phyloP scores from a whole-genome alignment of 2,888 invertebrate species.

The Archips crataeganus region DNA sequence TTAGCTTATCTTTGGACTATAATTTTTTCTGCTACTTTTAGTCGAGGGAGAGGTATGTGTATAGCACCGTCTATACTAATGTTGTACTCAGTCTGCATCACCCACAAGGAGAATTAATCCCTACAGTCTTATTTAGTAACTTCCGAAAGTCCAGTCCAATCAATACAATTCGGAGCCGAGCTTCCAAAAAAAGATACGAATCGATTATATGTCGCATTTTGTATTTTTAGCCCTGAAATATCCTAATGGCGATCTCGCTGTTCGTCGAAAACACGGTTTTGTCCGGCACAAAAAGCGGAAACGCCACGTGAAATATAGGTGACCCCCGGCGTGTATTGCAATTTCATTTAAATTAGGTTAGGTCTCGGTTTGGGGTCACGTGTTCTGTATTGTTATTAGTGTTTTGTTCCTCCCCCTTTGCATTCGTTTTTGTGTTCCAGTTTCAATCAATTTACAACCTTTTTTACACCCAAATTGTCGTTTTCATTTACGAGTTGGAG shows the following conservation, averaged over 20 bases:
- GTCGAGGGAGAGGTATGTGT: too few relatives aligned
- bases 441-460: constrained; percentile 38
- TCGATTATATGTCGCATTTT: constrained; percentile 20
- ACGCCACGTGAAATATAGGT: constrained; percentile 37
- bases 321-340: constrained; percentile 39
- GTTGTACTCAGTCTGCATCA: background rate
- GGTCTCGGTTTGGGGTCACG: constrained; percentile 37
- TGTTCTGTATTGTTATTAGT: constrained; percentile 28
- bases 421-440: constrained; percentile 22
- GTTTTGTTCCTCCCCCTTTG: background rate
- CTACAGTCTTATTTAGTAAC: background rate
- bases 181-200: constrained; percentile 32
- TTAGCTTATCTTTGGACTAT: too few relatives aligned
- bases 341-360: constrained; percentile 43
- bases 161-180: constrained; percentile 16
- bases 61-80: too few relatives aligned
- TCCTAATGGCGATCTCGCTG: constrained; percentile 31
- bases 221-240: constrained; percentile 37
- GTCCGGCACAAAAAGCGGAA: constrained; percentile 33
- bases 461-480: constrained; percentile 23
- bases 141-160: background rate
- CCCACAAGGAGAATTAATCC: background rate
- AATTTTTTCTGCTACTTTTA: too few relatives aligned
- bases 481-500: background rate
- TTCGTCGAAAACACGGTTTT: constrained; percentile 12